phyloP scores from a whole-genome alignment of 1,140 invertebrate genomes.

The Bombus superbus region DNA sequence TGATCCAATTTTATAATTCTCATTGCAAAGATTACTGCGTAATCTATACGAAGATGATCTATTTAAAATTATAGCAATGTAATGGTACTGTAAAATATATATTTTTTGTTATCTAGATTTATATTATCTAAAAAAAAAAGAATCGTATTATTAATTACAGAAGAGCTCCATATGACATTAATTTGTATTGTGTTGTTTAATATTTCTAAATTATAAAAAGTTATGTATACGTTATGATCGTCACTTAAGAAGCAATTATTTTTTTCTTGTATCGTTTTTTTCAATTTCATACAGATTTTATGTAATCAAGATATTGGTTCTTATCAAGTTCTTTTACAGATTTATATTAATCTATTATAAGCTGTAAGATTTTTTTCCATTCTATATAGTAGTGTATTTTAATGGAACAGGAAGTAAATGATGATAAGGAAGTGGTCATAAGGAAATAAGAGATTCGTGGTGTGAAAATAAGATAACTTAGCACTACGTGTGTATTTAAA shows the following conservation, averaged over 20 bases:
- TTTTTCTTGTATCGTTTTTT: conserved; percentile 52
- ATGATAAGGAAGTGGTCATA: conserved; percentile 38
- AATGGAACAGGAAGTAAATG: neutral
- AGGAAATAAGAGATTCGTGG: conserved; percentile 55
- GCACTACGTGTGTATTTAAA: neutral
- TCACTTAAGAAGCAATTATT: conserved; percentile 40
- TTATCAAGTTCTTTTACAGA: conserved; percentile 60
- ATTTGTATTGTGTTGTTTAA: conserved; percentile 56
- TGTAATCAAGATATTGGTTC: conserved; percentile 5
- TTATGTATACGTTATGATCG: conserved; percentile 44
- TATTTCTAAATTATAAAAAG: conserved; percentile 71
- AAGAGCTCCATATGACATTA: conserved; percentile 52
- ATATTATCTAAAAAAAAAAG: conserved; percentile 62
- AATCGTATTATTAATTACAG: conserved; percentile 73
- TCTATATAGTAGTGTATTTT: conserved; percentile 64
- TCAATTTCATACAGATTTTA: neutral
- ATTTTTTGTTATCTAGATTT: conserved; percentile 81
- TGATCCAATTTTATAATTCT: conserved; percentile 73
- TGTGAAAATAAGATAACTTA: conserved; percentile 16
- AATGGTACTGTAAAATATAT: conserved; percentile 80
- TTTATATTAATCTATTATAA: conserved; percentile 67
- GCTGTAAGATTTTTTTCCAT: conserved; percentile 69
- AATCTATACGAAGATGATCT: conserved; percentile 70
- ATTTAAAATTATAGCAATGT: conserved; percentile 74
- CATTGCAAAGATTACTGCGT: conserved; percentile 60